phyloP scores from a whole-genome alignment of 2,113 vertebrate species.

The Thinocorus orbignyianus region DNA sequence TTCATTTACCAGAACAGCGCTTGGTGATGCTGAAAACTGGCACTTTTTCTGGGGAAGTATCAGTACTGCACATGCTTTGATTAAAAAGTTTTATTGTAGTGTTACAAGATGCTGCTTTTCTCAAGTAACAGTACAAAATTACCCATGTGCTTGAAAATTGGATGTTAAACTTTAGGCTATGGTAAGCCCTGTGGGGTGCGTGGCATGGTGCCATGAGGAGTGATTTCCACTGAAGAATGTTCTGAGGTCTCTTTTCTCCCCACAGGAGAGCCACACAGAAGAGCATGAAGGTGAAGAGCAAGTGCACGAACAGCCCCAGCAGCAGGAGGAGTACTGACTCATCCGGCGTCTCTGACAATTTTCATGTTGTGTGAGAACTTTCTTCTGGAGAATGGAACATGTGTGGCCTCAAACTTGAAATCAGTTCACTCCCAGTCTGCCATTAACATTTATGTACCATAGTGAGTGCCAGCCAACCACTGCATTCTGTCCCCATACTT shows the following conservation, averaged over 20 bases:
- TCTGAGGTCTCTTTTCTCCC: conserved; percentile 22
- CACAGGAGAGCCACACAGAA: conserved; percentile 88
- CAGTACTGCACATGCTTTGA: not conserved
- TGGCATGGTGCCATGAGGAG: not conserved
- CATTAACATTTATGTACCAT: conserved; percentile 77
- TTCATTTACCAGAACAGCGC: accelerated
- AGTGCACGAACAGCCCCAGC: conserved; percentile 82
- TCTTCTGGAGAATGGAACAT: conserved; percentile 85
- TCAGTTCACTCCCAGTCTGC: conserved; percentile 75
- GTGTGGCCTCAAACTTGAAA: conserved; percentile 85
- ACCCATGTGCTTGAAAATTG: not conserved
- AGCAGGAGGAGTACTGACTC: conserved; percentile 96
- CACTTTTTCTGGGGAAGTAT: not conserved
- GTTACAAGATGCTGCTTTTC: not conserved
- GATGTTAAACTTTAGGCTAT: not conserved
- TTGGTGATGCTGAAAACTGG: not conserved
- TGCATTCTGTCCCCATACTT: conserved; percentile 78
- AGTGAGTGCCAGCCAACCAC: conserved; percentile 83
- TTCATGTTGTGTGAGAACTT: conserved; percentile 85
- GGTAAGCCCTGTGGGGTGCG: accelerated
- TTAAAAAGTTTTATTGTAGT: not conserved
- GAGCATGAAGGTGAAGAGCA: conserved; percentile 87
- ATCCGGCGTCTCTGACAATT: conserved; percentile 72
- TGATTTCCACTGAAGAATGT: not conserved
- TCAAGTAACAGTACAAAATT: not conserved